phyloP scores from a whole-genome alignment of 2,888 invertebrate species.

The Crioceris asparagi region DNA sequence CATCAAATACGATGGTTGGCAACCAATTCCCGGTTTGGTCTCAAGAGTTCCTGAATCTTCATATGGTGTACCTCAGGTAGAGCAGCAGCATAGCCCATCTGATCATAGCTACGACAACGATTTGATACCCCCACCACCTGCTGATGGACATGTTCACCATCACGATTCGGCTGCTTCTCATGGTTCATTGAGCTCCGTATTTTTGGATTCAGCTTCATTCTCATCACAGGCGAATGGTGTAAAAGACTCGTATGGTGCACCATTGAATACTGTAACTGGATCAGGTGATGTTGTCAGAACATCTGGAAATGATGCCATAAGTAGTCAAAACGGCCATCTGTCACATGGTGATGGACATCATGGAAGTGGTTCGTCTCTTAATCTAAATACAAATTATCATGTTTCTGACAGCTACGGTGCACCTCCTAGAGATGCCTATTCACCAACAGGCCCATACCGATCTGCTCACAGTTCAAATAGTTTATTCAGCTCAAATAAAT shows the following conservation, averaged over 20 bases:
- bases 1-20: slow-evolving; percentile 77
- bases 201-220: slow-evolving; percentile 12
- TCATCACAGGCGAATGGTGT: slow-evolving; percentile 22
- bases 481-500: slow-evolving; percentile 12
- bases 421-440: slow-evolving; percentile 31
- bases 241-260: slow-evolving; percentile 46
- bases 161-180: slow-evolving; percentile 13
- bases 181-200: slow-evolving; percentile 1
- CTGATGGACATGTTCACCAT: slow-evolving; percentile 17
- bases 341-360: neutral
- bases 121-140: slow-evolving; percentile 30
- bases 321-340: slow-evolving; percentile 10
- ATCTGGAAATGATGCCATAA: slow-evolving; percentile 30
- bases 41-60: slow-evolving; percentile 29
- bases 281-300: slow-evolving; percentile 33
- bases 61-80: slow-evolving; percentile 29
- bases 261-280: slow-evolving; percentile 37
- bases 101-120: slow-evolving; percentile 28
- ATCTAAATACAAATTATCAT: slow-evolving; percentile 7
- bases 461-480: slow-evolving; percentile 32
- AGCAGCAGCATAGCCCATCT: slow-evolving; percentile 13
- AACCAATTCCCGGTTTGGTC: slow-evolving; percentile 64
- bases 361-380: no score
- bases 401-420: slow-evolving; percentile 28
- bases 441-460: slow-evolving; percentile 34